These are phyloP conservation scores for Eucidaris tribuloides DNA, from an alignment of 35 echinoderm and acorn worm species.

Conservation along the genomic window DNA sequence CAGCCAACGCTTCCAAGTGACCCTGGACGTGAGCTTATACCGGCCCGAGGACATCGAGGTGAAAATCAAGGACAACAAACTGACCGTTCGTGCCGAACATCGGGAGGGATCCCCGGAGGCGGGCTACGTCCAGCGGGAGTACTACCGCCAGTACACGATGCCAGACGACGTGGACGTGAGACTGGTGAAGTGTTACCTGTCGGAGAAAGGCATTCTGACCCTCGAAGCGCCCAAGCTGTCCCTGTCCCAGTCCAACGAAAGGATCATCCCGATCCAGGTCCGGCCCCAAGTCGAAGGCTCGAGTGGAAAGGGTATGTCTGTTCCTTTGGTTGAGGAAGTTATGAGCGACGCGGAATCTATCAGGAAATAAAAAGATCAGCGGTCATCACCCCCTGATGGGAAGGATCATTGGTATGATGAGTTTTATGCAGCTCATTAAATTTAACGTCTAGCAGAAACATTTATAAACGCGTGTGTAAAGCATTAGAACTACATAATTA, in stretches of 20 bases:
- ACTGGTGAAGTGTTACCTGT: constrained; percentile 68
- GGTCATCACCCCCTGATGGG: too few species aligned
- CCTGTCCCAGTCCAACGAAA: neutral
- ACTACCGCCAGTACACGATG: constrained; percentile 87
- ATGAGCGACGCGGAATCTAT: constrained; percentile 39
- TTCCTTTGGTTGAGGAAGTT: constrained; percentile 31
- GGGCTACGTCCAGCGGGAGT: constrained; percentile 81
- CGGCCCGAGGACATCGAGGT: constrained; percentile 92
- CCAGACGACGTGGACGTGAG: constrained; percentile 81
- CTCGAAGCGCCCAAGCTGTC: constrained; percentile 74
- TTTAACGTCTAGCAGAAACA: too few species aligned
- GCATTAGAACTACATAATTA: too few species aligned
- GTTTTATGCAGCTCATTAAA: too few species aligned
- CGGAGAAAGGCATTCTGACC: constrained; percentile 76
- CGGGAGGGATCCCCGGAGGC: constrained; percentile 58
- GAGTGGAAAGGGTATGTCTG: neutral
- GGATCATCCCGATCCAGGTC: constrained; percentile 38
- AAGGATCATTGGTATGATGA: too few species aligned
- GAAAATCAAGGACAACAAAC: constrained; percentile 83
- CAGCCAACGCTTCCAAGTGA: constrained; percentile 77
- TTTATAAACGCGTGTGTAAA: too few species aligned
- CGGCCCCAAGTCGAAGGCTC: neutral
- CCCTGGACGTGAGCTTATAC: constrained; percentile 87
- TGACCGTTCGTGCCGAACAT: constrained; percentile 82
- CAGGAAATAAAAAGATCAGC: constrained; percentile 26